Conservation (phyloP, 1,140 invertebrate species). For the Agraylea sexmaculata region DNA sequence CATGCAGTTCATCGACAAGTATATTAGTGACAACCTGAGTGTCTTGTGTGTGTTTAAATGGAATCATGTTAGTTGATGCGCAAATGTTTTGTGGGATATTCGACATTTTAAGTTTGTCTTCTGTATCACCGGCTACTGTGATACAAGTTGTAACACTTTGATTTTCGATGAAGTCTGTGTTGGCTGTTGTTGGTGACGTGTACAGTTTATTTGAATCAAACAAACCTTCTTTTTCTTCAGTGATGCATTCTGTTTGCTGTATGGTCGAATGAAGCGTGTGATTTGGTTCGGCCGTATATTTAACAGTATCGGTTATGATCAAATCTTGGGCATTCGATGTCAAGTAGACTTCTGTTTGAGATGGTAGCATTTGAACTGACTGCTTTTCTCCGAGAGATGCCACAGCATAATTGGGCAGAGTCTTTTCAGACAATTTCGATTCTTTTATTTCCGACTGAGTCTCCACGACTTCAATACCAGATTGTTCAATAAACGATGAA, state of each 20-base stretch:
- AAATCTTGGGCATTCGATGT: slow-evolving; percentile 14
- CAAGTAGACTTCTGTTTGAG: slow-evolving; percentile 15
- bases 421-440: slow-evolving; percentile 9
- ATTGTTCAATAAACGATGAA: slow-evolving; percentile 14
- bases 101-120: slow-evolving; percentile 27
- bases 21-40: slow-evolving; percentile 24
- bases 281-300: slow-evolving; percentile 10
- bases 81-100: slow-evolving; percentile 25
- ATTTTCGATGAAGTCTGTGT: slow-evolving; percentile 37
- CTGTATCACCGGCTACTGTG: slow-evolving; percentile 28
- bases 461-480: slow-evolving; percentile 19
- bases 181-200: slow-evolving; percentile 27
- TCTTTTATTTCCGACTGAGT: slow-evolving; percentile 19
- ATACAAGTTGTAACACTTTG: slow-evolving; percentile 41
- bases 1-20: slow-evolving; percentile 19
- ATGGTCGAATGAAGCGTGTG: slow-evolving; percentile 14
- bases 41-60: slow-evolving; percentile 34
- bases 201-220: slow-evolving; percentile 22
- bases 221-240: slow-evolving; percentile 41
- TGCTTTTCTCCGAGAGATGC: slow-evolving; percentile 13
- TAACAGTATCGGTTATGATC: slow-evolving; percentile 2
- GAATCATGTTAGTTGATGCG: slow-evolving; percentile 32
- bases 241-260: slow-evolving; percentile 31
- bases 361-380: slow-evolving; percentile 12
- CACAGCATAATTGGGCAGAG: slow-evolving; percentile 6